Base-by-base conservation (phyloP, 2,113 vertebrate species). In the Nestor notabilis region DNA sequence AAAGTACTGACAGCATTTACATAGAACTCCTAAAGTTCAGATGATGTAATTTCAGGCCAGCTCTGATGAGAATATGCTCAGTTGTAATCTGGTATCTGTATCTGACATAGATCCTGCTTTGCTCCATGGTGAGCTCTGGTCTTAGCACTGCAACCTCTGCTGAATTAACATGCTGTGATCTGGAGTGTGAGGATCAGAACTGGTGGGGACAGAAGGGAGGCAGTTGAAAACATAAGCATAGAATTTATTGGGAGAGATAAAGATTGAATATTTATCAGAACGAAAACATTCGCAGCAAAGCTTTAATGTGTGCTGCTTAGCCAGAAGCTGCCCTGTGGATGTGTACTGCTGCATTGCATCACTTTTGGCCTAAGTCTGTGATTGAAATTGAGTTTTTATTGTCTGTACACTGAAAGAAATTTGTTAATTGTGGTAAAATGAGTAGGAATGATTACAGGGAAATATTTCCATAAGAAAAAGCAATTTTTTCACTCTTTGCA, bases 41-140 rank as follows among this genome's bases (percentile, higher is more conserved):
- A 2, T 69, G 25, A 21, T 43, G 46, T 35, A 2, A 58, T 79
- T 83, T 91, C 37, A 61, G 60, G 56, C 44, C 56, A 56, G 52
- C 21, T 65, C 56, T 58, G 58, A 28, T 49, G 21, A 56, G 31
- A 76, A 70, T 28, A 11, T 29, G 28, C 43, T 95, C 56, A 31
- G 27, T 77, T n/a, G 14, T 37, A 6, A 50, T 68, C 77, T 68
- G 35, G 6, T 93, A 1, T 20, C 61, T 3, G 0, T 29, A n/a
- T 4, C 44, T 41, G 37, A 33, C 14, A 43, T 44, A 84, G 93
- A 84, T 66, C 37, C 53, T 81, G 46, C 50, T 66, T 86, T 16
- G 0, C 37, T 80, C 27, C 0, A 0, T 2, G 3, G 19, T 1
- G 1, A 80, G 55, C 61, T 80, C 61, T 0, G 1, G 20, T 44